phyloP scores from a whole-genome alignment of 2,113 vertebrate genomes.

The Eurypyga helias region DNA sequence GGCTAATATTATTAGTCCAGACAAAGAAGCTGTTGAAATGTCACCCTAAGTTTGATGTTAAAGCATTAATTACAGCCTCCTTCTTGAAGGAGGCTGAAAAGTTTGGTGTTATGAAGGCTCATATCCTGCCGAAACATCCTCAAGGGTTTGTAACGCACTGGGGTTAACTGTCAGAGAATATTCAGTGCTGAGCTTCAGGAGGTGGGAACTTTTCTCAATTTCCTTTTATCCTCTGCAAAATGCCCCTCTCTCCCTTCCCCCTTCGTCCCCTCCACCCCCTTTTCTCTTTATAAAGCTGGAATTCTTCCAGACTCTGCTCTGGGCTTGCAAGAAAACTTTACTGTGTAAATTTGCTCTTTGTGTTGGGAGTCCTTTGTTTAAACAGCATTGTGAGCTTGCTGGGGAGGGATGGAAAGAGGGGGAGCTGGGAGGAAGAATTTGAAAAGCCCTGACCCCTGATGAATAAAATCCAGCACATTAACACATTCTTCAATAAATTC shows the following conservation, averaged over 20 bases:
- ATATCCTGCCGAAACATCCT: background rate
- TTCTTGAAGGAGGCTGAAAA: background rate
- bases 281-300: slow-evolving; percentile 77
- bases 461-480: slow-evolving; percentile 80
- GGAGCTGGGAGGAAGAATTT: slow-evolving; percentile 77
- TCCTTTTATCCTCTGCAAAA: slow-evolving; percentile 67
- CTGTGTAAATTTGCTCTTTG: slow-evolving; percentile 93
- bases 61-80: background rate
- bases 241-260: slow-evolving; percentile 65
- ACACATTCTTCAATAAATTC: slow-evolving; percentile 76
- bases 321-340: slow-evolving; percentile 87
- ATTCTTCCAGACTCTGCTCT: slow-evolving; percentile 87
- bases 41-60: background rate
- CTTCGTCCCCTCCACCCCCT: slow-evolving; percentile 40
- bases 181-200: slow-evolving; percentile 50
- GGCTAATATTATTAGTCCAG: background rate
- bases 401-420: slow-evolving; percentile 71
- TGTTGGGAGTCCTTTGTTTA: slow-evolving; percentile 87
- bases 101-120: background rate
- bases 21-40: background rate
- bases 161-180: slow-evolving; percentile 43
- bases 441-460: slow-evolving; percentile 82
- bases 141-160: background rate
- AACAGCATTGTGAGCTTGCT: slow-evolving; percentile 87
- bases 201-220: slow-evolving; percentile 68